Base-by-base conservation (phyloP, 2,113 vertebrate genomes). In the Conger conger region DNA sequence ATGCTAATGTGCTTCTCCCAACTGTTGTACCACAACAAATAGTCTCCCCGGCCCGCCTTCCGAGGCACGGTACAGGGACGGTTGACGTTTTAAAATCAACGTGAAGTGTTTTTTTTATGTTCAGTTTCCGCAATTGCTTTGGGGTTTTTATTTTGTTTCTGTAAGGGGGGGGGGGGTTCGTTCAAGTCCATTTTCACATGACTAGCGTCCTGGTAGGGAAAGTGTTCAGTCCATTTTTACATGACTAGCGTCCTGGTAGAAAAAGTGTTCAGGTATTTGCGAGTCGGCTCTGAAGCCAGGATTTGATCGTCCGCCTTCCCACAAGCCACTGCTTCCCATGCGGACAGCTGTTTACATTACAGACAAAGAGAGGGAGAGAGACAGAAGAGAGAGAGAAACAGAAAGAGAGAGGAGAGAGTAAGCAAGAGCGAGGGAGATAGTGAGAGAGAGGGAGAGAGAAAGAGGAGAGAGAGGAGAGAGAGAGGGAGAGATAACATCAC, bases 11-110 rank as follows among this genome's bases (percentile, higher is more conserved):
- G 97, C 96, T 94, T 95, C 95, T 98, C 97, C 97, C 96, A 96
- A 97, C 96, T 97, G 96, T 96, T 97, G 97, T 98, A 99, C 97
- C 96, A 97, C 96, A 96, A 96, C 96, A 97, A 98, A 96, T 95
- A 95, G 88, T 90, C 86, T 94, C 90, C 92, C 94, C 92, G 93
- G 91, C 91, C 93, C 92, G 90, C 93, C 92, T 87, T 87, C 91
- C 90, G 92, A 88, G 93, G 86, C 95, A 93, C 93, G 91, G 93
- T 88, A 87, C 93, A 95, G 94, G 94, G 96, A 96, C 89, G 91
- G 92, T 89, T 91, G 92, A 94, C 94, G 90, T 90, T 82, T 92
- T 93, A 92, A 91, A 91, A 91, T 86, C 80, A 93, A 93, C 89
- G 50, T 89, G 89, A 95, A 96, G 95, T 96, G 95, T 96, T 96